Conservation (phyloP, 2,888 invertebrate species). For the Ectemnius cavifrons region DNA sequence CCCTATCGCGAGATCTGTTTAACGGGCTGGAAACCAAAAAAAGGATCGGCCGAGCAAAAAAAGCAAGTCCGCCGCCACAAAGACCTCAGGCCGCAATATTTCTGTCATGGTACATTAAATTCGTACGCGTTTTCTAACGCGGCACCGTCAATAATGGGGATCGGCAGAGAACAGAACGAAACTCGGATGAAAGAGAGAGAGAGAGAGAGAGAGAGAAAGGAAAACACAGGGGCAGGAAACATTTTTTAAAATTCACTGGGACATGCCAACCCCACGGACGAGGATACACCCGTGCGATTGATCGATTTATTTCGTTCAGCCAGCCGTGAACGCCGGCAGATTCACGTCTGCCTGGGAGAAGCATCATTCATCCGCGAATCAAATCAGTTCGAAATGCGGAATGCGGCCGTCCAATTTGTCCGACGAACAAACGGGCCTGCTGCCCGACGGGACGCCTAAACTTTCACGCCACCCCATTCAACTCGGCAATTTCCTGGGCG, state of each 20-base stretch:
- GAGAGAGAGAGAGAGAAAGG: slow-evolving; percentile 21
- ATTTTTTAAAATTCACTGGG: slow-evolving; percentile 22
- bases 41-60: slow-evolving; percentile 9
- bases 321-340: slow-evolving; percentile 8
- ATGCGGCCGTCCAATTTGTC: no score
- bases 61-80: slow-evolving; percentile 25
- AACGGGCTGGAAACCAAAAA: slow-evolving; percentile 41
- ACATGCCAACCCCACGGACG: background rate
- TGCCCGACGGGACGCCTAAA: no score
- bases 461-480: no score
- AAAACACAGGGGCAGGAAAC: background rate
- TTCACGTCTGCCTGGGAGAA: background rate
- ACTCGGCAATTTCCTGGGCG: background rate
- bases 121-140: slow-evolving; percentile 34
- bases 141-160: slow-evolving; percentile 19
- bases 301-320: slow-evolving; percentile 9
- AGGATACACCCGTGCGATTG: background rate
- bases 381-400: no score
- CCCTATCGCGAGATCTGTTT: slow-evolving; percentile 26
- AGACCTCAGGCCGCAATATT: slow-evolving; percentile 21
- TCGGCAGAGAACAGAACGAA: slow-evolving; percentile 11
- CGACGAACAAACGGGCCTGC: no score
- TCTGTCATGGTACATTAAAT: slow-evolving; percentile 45
- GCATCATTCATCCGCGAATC: no score
- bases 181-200: slow-evolving; percentile 17